These are phyloP conservation scores for Leuciscus waleckii DNA, from an alignment of 2,797 vertebrate genomes.

Conservation along the genomic window DNA sequence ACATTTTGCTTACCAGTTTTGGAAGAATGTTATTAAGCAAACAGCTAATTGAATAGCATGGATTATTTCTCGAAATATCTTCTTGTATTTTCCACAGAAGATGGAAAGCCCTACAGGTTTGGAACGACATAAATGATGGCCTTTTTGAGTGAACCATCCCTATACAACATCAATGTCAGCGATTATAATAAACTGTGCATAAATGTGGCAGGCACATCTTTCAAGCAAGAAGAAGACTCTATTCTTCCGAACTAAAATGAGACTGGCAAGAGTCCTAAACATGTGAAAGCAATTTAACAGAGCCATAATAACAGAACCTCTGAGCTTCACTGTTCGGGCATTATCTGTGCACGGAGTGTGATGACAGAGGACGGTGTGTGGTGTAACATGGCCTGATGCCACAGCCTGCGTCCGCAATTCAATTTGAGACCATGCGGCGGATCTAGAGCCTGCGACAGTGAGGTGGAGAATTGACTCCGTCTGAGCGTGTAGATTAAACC, in stretches of 20 bases:
- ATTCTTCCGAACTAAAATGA: slow-evolving; percentile 31
- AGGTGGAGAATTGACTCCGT: slow-evolving; percentile 65
- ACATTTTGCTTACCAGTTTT: neutral
- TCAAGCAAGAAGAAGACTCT: neutral
- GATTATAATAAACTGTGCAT: neutral
- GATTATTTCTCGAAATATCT: neutral
- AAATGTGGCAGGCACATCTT: neutral
- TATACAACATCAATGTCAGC: neutral
- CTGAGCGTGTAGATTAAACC: slow-evolving; percentile 62
- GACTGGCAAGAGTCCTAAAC: slow-evolving; percentile 49
- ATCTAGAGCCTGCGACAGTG: slow-evolving; percentile 54
- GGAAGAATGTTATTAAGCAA: neutral
- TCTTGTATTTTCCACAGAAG: neutral
- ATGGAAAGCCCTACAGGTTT: neutral
- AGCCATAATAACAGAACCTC: slow-evolving; percentile 44
- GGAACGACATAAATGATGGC: neutral
- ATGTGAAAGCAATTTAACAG: slow-evolving; percentile 53
- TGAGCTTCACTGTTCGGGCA: slow-evolving; percentile 32
- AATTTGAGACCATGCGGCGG: slow-evolving; percentile 64
- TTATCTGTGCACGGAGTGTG: slow-evolving; percentile 32
- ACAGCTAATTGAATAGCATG: neutral
- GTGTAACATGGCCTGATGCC: slow-evolving; percentile 57
- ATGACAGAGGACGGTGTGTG: slow-evolving; percentile 46
- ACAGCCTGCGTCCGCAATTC: slow-evolving; percentile 60
- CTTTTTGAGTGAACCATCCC: neutral